Evolutionary conservation across 2,797 vertebrate species (phyloP).

Genomic region (Aeoliscus strigatus): DNA sequence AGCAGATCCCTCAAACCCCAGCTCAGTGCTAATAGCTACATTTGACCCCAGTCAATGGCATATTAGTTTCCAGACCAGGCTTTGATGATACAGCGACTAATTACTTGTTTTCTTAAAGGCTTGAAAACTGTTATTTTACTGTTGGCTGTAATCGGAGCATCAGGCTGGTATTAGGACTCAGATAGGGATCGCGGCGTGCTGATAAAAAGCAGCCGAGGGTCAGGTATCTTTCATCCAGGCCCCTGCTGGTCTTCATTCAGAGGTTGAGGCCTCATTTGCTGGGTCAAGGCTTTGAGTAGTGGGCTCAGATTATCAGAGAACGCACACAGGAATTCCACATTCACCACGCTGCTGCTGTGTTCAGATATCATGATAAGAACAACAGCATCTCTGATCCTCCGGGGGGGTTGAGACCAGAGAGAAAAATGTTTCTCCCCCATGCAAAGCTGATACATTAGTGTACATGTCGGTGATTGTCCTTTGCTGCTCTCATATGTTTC

Average conservation of each 20-base stretch:
- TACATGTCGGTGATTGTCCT: background rate
- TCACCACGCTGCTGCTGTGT: constrained; percentile 36
- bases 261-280: constrained; percentile 62
- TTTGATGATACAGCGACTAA: constrained; percentile 55
- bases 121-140: constrained; percentile 61
- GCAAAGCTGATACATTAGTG: background rate
- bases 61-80: constrained; percentile 44
- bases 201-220: constrained; percentile 68
- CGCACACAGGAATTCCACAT: constrained; percentile 54
- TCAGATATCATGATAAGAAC: constrained; percentile 28
- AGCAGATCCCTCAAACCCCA: constrained; percentile 28
- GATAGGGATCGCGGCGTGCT: constrained; percentile 41
- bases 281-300: constrained; percentile 57
- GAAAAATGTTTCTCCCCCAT: background rate
- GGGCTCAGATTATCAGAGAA: constrained; percentile 48
- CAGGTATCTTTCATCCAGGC: constrained; percentile 42
- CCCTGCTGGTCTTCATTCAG: constrained; percentile 59
- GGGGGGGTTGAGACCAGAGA: constrained; percentile 1
- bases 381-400: constrained; percentile 4
- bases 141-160: constrained; percentile 53
- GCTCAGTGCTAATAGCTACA: constrained; percentile 36
- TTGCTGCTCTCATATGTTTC: no score
- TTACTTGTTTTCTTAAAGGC: constrained; percentile 56
- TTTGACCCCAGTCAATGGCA: constrained; percentile 34
- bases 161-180: constrained; percentile 48